These are phyloP conservation scores for Colistium nudipinnis DNA, from an alignment of 2,113 vertebrate species.

Conservation along the genomic window DNA sequence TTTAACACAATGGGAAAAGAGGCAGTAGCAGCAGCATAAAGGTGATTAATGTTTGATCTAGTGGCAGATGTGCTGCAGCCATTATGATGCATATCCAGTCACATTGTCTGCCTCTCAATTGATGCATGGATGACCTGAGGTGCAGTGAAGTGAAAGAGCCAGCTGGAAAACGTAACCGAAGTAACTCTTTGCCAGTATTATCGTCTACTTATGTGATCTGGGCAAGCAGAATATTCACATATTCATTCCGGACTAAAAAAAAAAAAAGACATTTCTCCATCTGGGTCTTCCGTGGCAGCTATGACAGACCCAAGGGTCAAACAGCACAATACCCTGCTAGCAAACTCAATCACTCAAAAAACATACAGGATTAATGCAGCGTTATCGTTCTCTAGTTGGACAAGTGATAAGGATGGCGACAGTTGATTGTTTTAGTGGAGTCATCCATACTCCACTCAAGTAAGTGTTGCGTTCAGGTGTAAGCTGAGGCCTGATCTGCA, in stretches of 20 bases:
- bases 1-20: too few species aligned
- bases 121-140: slow-evolving; percentile 37
- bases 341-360: not conserved
- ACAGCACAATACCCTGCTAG: not conserved
- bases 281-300: not conserved
- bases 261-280: not conserved
- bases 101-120: slow-evolving; percentile 4
- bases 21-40: not conserved
- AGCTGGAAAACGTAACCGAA: slow-evolving; percentile 35
- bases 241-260: not conserved
- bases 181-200: slow-evolving; percentile 6
- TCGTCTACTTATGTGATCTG: slow-evolving; percentile 31
- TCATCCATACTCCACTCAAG: slow-evolving; percentile 44
- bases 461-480: slow-evolving; percentile 39
- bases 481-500: slow-evolving; percentile 26
- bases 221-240: slow-evolving; percentile 8
- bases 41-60: not conserved
- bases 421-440: slow-evolving; percentile 61
- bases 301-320: not conserved
- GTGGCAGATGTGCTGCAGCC: not conserved
- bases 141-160: slow-evolving; percentile 34
- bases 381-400: not conserved
- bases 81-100: slow-evolving; percentile 34
- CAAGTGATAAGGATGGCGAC: not conserved
- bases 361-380: slow-evolving; percentile 1